Evolutionary conservation across 1,140 invertebrate genomes (phyloP).

Genomic region (Xylocopa sonorina): DNA sequence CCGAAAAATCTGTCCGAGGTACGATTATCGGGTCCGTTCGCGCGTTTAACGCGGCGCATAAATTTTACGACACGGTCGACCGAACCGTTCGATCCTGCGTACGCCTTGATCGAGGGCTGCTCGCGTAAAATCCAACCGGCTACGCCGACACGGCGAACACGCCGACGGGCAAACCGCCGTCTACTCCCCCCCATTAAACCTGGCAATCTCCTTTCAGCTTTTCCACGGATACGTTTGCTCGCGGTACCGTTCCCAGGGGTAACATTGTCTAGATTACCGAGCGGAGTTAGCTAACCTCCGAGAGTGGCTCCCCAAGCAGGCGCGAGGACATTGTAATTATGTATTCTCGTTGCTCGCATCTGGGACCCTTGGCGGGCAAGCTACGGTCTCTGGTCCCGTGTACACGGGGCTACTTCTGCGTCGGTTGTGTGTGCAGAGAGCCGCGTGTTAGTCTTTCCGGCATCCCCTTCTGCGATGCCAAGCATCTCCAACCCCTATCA

Average conservation of each 20-base stretch:
- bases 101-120: slow-evolving; percentile 20
- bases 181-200: slow-evolving; percentile 13
- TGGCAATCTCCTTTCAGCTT: slow-evolving; percentile 58
- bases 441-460: slow-evolving; percentile 50
- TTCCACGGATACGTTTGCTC: slow-evolving; percentile 61
- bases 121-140: slow-evolving; percentile 22
- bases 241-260: slow-evolving; percentile 55
- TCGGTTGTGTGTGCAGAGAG: slow-evolving; percentile 27
- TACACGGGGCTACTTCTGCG: slow-evolving; percentile 32
- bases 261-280: slow-evolving; percentile 69
- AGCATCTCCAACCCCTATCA: slow-evolving; percentile 16
- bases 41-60: slow-evolving; percentile 29
- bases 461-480: slow-evolving; percentile 52
- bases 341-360: slow-evolving; percentile 70
- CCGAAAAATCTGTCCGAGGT: background rate
- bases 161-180: background rate
- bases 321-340: slow-evolving; percentile 71
- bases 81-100: background rate
- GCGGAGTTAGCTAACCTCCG: slow-evolving; percentile 65
- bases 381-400: slow-evolving; percentile 41
- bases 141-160: background rate
- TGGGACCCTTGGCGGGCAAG: slow-evolving; percentile 53
- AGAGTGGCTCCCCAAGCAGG: slow-evolving; percentile 60
- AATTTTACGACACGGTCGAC: slow-evolving; percentile 14
- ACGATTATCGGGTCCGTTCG: slow-evolving; percentile 25